phyloP scores from a whole-genome alignment of 1,140 invertebrate genomes.

The Panulirus ornatus region DNA sequence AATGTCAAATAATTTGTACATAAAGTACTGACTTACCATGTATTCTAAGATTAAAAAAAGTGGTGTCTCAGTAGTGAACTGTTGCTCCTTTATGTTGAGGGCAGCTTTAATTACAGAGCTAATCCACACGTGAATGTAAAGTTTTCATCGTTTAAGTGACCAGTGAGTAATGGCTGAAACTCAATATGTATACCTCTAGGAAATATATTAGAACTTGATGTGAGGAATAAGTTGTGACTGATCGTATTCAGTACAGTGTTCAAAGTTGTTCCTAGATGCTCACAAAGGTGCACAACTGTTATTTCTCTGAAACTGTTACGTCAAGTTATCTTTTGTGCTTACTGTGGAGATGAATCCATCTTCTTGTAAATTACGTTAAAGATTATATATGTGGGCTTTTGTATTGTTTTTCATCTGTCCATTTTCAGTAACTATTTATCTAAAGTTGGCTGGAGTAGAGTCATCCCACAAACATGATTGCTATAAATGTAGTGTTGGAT shows the following conservation, averaged over 20 bases:
- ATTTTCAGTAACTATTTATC: not conserved
- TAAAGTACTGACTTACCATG: not conserved
- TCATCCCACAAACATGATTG: not conserved
- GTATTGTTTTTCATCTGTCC: not conserved
- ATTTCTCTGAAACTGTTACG: not conserved
- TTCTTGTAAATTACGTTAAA: constrained; percentile 9
- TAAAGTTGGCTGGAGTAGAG: not conserved
- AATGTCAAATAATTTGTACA: constrained; percentile 23
- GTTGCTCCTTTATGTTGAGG: not conserved
- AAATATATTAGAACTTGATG: constrained; percentile 44
- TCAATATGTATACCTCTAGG: constrained; percentile 31
- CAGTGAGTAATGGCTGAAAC: not conserved
- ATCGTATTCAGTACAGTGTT: constrained; percentile 42
- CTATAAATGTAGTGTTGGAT: not conserved
- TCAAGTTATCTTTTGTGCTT: not conserved
- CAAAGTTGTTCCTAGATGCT: constrained; percentile 41
- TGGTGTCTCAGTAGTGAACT: not conserved
- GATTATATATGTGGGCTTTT: not conserved
- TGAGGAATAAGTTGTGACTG: constrained; percentile 33
- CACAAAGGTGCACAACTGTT: constrained; percentile 41
- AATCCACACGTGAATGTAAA: not conserved
- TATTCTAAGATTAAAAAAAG: not conserved
- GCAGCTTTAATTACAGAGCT: not conserved
- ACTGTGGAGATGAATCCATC: not conserved
- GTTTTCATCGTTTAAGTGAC: not conserved